phyloP scores from a whole-genome alignment of 2,888 invertebrate genomes.

The Drosophila pseudotakahashii region DNA sequence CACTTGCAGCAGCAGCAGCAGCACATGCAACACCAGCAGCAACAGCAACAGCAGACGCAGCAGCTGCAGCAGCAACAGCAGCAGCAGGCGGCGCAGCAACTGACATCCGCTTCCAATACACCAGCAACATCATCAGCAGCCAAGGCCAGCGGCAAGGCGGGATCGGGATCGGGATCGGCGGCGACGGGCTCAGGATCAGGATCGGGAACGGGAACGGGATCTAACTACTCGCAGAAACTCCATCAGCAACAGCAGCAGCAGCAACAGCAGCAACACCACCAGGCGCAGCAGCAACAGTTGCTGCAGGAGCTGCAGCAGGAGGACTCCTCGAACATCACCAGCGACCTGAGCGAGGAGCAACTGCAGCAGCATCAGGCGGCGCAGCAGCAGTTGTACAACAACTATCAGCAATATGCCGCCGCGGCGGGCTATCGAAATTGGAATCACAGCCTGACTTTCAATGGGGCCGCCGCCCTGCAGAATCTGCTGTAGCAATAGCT shows the following conservation, averaged over 20 bases:
- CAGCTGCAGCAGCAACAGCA: conserved; percentile 61
- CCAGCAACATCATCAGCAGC: conserved; percentile 49
- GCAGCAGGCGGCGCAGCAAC: conserved; percentile 74
- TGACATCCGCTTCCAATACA: conserved; percentile 71
- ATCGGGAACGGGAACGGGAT: conserved; percentile 50
- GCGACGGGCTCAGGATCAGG: conserved; percentile 50
- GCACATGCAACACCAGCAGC: conserved; percentile 55
- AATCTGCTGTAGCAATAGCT: conserved; percentile 78
- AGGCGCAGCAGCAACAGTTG: conserved; percentile 63
- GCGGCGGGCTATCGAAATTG: conserved; percentile 81
- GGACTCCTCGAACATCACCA: conserved; percentile 81
- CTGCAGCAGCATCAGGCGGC: conserved; percentile 78
- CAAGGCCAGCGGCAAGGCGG: conserved; percentile 70
- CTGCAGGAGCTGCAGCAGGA: conserved; percentile 73
- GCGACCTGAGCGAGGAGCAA: conserved; percentile 81
- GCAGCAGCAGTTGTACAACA: conserved; percentile 81
- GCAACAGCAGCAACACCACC: conserved; percentile 70
- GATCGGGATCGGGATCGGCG: conserved; percentile 53
- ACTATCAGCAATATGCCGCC: conserved; percentile 81
- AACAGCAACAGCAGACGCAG: conserved; percentile 57
- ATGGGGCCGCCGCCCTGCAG: conserved; percentile 81
- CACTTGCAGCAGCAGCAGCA: conserved; percentile 59
- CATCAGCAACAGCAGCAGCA: conserved; percentile 52
- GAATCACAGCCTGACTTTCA: conserved; percentile 79
- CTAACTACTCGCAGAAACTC: conserved; percentile 71